These are phyloP conservation scores for Apodemia duryi DNA, from an alignment of 2,888 invertebrate species.

Conservation along the genomic window DNA sequence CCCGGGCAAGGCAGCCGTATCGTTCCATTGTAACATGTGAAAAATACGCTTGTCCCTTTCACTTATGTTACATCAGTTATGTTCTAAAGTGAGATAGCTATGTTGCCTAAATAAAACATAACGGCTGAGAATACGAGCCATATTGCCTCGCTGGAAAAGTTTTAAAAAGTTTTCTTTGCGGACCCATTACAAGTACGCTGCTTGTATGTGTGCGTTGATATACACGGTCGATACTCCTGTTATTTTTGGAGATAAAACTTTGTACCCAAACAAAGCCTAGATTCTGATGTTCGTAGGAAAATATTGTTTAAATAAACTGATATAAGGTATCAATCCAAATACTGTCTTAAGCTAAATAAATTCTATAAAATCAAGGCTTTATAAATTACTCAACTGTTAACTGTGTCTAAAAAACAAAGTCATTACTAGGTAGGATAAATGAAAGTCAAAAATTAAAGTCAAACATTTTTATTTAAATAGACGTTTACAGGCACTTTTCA, in stretches of 20 bases:
- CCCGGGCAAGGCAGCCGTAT: constrained; percentile 71
- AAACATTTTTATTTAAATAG: too few relatives aligned
- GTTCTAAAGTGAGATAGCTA: constrained; percentile 53
- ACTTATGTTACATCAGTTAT: constrained; percentile 36
- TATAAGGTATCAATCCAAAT: too few relatives aligned
- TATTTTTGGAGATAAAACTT: constrained; percentile 32
- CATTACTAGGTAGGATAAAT: too few relatives aligned
- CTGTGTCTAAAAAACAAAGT: too few relatives aligned
- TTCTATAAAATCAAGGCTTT: too few relatives aligned
- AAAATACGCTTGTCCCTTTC: constrained; percentile 54
- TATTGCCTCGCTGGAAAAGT: constrained; percentile 80
- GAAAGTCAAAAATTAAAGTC: too few relatives aligned
- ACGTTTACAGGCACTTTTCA: too few relatives aligned
- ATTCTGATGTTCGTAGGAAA: background rate
- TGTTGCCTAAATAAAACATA: constrained; percentile 77
- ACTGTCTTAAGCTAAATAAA: too few relatives aligned
- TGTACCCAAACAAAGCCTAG: constrained; percentile 22
- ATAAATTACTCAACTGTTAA: too few relatives aligned
- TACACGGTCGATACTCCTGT: constrained; percentile 60
- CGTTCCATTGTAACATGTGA: constrained; percentile 42
- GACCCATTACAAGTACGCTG: constrained; percentile 76
- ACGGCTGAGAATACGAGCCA: constrained; percentile 79
- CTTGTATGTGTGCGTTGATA: constrained; percentile 63
- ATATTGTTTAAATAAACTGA: too few relatives aligned
- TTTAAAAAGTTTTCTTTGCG: constrained; percentile 81